Conservation (phyloP, 2,888 invertebrate species). For the Morpho helenor region DNA sequence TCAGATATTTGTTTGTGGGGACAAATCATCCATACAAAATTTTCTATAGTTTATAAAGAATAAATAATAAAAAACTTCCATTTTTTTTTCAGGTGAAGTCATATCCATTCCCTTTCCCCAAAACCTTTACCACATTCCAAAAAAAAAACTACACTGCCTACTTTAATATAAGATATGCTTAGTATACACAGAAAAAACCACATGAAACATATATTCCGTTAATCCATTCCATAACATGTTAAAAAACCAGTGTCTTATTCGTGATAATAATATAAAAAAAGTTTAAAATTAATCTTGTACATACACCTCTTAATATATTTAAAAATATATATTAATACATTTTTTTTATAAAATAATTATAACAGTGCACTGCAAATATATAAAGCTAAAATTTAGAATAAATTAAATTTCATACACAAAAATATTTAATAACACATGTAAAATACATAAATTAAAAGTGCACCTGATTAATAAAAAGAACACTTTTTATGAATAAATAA, state of each 20-base stretch:
- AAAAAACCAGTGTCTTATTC: conserved; percentile 30
- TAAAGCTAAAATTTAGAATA: no score
- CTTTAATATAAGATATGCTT: conserved; percentile 10
- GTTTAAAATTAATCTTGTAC: conserved; percentile 3
- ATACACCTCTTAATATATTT: conserved; percentile 6
- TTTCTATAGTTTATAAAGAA: no score
- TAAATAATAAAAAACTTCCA: neutral
- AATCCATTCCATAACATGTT: conserved; percentile 18
- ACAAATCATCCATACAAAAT: no score
- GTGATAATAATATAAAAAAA: conserved; percentile 27
- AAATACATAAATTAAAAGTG: no score
- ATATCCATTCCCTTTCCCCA: conserved; percentile 16
- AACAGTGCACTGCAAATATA: no score
- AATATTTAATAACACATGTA: no score
- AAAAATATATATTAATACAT: neutral
- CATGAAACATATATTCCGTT: conserved; percentile 8
- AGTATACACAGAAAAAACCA: conserved; percentile 1
- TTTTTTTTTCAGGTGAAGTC: conserved; percentile 23
- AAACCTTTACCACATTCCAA: conserved; percentile 21
- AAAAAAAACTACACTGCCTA: conserved; percentile 24
- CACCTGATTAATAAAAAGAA: no score
- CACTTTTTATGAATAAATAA: no score
- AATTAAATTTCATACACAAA: no score
- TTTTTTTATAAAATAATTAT: no score
- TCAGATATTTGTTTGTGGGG: no score